Base-by-base conservation (phyloP, 2,888 invertebrate species). In the Caenorhabditis sulstoni region DNA sequence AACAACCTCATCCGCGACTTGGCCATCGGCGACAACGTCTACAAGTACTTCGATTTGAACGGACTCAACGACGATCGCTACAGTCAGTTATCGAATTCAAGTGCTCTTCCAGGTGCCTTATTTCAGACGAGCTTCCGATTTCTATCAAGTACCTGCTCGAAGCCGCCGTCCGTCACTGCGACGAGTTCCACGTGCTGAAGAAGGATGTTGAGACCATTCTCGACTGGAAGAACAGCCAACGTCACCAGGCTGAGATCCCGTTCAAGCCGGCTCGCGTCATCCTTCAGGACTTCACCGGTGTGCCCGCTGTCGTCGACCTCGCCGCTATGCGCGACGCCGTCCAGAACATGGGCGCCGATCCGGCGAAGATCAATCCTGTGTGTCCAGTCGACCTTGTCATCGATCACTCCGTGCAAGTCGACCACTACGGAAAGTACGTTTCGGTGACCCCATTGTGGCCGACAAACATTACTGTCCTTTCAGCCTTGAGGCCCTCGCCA, bases 321-420 rank as follows among this genome's bases (percentile, higher is more conserved):
- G 98, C 98, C 14, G 96, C 97, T 0, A 98, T 99, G 98, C 93
- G 98, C 75, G 97, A 97, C 91, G 96, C 97, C 0, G 95, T 99
- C 0, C 93, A 94, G 85, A 92, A 93, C 22, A 92, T 98, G 4
- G 95, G 95, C 0, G 97, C 96, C 0, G 93, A 97, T 92, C 95
- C 97, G 0, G 93, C 95, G 86, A 94, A 94, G 91, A 97, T 99
- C 88, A 98, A 99, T 92, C 98, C 98, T 0, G 94, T 95, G 73
- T 98, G 97, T 89, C 97, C 98, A 0, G 96, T 96, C 0, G 98
- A 99, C 92, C 93, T 99, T 84, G 97, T 99, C 49, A 97, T 99
- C 70, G 99, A 99, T 91, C 98, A 99, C 91, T 97, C 97, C 0
- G 94, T 99, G 55, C 97, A 98, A 92, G 98, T 97, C 35, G 98